These are phyloP conservation scores for Microctenopoma stevenorrisi DNA, from an alignment of 2,797 vertebrate genomes.

Conservation along the genomic window DNA sequence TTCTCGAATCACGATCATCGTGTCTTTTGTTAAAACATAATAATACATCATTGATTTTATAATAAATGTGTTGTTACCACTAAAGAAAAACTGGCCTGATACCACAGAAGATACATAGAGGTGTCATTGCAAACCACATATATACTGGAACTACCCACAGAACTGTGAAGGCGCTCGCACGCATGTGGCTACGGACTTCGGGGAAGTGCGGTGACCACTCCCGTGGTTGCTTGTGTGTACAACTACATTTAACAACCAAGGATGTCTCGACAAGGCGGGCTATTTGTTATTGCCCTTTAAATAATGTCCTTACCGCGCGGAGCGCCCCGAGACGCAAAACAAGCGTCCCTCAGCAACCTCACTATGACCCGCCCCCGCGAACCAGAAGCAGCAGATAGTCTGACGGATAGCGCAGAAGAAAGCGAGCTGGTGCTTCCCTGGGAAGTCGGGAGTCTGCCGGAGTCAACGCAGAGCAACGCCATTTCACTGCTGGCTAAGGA, in stretches of 20 bases:
- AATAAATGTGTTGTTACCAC: not conserved
- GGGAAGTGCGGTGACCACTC: conserved; percentile 54
- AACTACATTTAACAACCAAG: rapidly evolving
- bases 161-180: conserved; percentile 16
- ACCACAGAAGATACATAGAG: not conserved
- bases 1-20: not conserved
- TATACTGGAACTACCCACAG: not conserved
- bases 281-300: rapidly evolving
- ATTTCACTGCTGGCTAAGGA: conserved; percentile 56
- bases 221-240: conserved; percentile 13
- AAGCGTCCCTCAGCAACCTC: conserved; percentile 39
- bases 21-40: not conserved
- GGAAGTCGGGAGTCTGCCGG: conserved; percentile 69
- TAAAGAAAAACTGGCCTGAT: not conserved
- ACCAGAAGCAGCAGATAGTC: conserved; percentile 74
- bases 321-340: conserved; percentile 38
- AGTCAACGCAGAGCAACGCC: conserved; percentile 71
- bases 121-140: not conserved
- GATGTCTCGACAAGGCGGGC: conserved; percentile 35
- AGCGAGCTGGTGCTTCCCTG: conserved; percentile 78
- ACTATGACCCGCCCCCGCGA: conserved; percentile 75
- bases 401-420: conserved; percentile 69
- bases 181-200: conserved; percentile 37
- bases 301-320: not conserved
- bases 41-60: not conserved